Base-by-base conservation (phyloP, 1,140 invertebrate genomes). In the Leguminivora glycinivorella region DNA sequence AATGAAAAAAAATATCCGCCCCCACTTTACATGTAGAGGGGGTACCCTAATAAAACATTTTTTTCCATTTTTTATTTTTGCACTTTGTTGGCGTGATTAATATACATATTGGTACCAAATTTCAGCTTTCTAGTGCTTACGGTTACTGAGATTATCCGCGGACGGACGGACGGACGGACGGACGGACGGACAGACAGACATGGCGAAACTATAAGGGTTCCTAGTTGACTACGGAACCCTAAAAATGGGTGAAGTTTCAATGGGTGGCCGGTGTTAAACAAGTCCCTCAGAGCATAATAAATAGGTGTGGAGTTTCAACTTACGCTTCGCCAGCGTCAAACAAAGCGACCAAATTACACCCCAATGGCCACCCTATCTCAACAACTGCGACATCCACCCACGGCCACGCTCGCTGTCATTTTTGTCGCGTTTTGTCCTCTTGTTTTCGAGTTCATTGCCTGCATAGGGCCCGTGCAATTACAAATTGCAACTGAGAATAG, bases 311-410 rank as follows among this genome's bases (percentile, higher is more conserved):
- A 52, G 47, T 52, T 52, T 52, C 47, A 52, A 19, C n/a, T 52
- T 22, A 52, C 47, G 19, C 47, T 22, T 52, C 6, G 47, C 47
- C 19, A 22, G 47, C 47, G 6, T 22, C 19, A 52, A 52, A 52
- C 47, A 52, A 52, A 52, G 47, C 47, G 47, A 9, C 47, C 17
- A 52, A 22, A 22, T 52, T 52, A 52, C 47, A 52, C 47, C 47
- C 47, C 47, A 52, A 52, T 52, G 22, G 47, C 47, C 47, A 52
- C 47, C 47, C 47, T 52, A 52, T 52, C 47, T 52, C 47, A n/a
- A 52, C 47, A 52, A 52, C 47, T 9, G 47, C 19, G 47, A 52
- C 47, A 10, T 19, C 17, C 47, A 22, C 47, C 47, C 19, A 22
- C 47, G 7, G 5, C 47, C 47, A 52, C n/a, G 2, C 47, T 52